These are phyloP conservation scores for Germaria angustata DNA, from an alignment of 2,888 invertebrate species.

Conservation along the genomic window DNA sequence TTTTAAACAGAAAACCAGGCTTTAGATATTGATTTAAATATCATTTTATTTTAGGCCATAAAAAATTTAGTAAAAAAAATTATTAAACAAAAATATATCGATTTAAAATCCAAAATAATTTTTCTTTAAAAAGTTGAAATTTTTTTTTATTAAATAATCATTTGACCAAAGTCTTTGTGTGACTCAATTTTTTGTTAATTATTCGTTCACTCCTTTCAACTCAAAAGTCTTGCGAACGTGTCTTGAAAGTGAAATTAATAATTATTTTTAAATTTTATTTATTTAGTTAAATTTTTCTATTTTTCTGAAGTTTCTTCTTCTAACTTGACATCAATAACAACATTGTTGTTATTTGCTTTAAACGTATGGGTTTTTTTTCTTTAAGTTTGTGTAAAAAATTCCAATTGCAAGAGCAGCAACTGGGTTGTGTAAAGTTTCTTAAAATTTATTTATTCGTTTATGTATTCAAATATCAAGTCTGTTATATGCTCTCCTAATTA, in stretches of 20 bases:
- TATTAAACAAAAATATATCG: no score
- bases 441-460: background rate
- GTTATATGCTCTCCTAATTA: background rate
- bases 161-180: no score
- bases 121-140: no score
- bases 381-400: conserved; percentile 1
- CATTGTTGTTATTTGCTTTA: background rate
- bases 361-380: background rate
- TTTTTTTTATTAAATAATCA: no score
- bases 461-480: conserved; percentile 3
- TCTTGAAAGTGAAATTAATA: conserved; percentile 57
- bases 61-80: no score
- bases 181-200: no score
- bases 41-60: no score
- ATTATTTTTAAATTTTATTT: conserved; percentile 2
- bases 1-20: no score
- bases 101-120: no score
- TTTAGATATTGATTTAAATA: no score
- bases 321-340: background rate
- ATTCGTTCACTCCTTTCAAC: no score
- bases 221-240: conserved; percentile 47
- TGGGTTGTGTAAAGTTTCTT: conserved; percentile 30
- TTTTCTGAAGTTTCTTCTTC: background rate
- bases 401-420: conserved; percentile 1
- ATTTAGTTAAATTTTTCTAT: background rate